Evolutionary conservation across 2,113 vertebrate species (phyloP).

Genomic region (Menura novaehollandiae): DNA sequence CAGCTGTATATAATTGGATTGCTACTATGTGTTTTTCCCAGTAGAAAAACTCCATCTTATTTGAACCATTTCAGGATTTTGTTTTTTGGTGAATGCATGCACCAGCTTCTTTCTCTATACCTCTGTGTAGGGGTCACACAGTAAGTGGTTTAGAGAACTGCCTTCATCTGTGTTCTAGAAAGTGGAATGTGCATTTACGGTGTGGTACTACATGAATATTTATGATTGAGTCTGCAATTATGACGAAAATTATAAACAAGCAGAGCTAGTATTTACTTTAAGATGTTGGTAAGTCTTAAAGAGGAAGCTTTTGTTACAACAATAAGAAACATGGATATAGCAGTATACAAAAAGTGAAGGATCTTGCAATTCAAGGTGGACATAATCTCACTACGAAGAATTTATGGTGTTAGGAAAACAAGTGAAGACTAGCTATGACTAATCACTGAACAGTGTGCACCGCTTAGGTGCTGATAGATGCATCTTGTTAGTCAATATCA

Average conservation of each 20-base stretch:
- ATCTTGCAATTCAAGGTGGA: neutral
- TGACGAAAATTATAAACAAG: neutral
- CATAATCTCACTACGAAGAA: neutral
- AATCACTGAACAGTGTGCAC: neutral
- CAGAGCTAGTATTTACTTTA: neutral
- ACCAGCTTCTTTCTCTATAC: neutral
- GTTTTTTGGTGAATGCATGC: neutral
- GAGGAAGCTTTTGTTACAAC: neutral
- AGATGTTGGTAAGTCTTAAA: neutral
- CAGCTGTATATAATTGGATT: neutral
- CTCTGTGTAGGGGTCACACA: neutral
- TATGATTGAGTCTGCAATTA: neutral
- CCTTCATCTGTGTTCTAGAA: neutral
- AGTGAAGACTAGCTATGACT: neutral
- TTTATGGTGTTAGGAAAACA: neutral
- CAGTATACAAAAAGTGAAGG: neutral
- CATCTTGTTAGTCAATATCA: neutral
- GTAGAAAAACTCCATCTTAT: neutral
- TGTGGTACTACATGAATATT: neutral
- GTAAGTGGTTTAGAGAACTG: neutral
- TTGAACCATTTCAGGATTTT: neutral
- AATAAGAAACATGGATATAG: neutral
- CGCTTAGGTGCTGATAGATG: neutral
- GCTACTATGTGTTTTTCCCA: neutral
- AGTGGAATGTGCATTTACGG: neutral